These are phyloP conservation scores for Rhyacichthys aspro DNA, from an alignment of 2,797 vertebrate species.

Conservation along the genomic window DNA sequence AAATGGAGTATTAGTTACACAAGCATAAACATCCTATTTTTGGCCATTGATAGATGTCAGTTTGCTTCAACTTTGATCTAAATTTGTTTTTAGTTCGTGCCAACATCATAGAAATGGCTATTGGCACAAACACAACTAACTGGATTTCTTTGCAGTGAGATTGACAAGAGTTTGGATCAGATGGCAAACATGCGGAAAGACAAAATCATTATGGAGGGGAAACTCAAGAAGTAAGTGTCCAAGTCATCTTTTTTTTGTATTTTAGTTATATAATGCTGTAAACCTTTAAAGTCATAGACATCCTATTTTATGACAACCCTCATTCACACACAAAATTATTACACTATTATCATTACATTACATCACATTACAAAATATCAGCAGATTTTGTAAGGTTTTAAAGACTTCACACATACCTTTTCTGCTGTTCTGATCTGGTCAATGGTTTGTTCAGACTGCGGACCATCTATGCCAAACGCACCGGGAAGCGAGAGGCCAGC, in stretches of 20 bases:
- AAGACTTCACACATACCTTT: too few relatives aligned
- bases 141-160: constrained; percentile 85
- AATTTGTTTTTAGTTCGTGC: constrained; percentile 20
- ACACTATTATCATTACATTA: too few relatives aligned
- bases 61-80: constrained; percentile 10
- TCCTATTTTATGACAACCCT: constrained; percentile 1
- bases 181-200: constrained; percentile 98
- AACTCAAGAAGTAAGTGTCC: constrained; percentile 94
- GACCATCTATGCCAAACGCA: constrained; percentile 94
- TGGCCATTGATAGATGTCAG: constrained; percentile 21
- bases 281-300: background rate
- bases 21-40: constrained; percentile 26
- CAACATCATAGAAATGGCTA: constrained; percentile 12
- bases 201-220: constrained; percentile 97
- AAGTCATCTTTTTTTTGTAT: constrained; percentile 9
- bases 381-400: too few relatives aligned
- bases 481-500: constrained; percentile 88
- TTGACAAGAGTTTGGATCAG: constrained; percentile 97
- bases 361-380: too few relatives aligned
- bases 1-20: constrained; percentile 10
- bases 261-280: background rate
- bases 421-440: constrained; percentile 2
- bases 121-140: constrained; percentile 17
- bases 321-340: constrained; percentile 1
- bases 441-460: constrained; percentile 81